Evolutionary conservation across 2,797 vertebrate species (phyloP).

Genomic region (Spinus pinus): DNA sequence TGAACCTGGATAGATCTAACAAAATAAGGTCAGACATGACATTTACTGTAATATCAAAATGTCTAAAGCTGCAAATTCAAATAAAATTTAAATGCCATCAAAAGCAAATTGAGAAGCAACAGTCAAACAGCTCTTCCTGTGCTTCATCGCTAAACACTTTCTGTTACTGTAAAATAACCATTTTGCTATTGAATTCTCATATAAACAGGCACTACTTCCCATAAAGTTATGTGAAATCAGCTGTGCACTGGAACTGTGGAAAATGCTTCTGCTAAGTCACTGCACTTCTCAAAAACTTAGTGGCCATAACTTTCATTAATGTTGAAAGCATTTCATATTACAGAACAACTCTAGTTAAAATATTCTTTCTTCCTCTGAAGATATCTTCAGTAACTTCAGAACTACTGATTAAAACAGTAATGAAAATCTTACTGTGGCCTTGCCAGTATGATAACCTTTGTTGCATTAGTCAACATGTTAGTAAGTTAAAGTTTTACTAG

Average conservation of each 20-base stretch:
- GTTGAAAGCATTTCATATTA: background rate
- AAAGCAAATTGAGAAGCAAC: background rate
- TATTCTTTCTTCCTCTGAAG: background rate
- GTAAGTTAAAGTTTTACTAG: background rate
- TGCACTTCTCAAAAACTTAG: background rate
- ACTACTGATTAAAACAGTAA: background rate
- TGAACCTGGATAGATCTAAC: slow-evolving; percentile 94
- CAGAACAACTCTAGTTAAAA: background rate
- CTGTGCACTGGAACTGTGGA: background rate
- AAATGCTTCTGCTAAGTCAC: background rate
- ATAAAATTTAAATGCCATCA: background rate
- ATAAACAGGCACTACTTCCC: background rate
- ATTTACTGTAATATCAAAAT: background rate
- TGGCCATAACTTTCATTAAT: background rate
- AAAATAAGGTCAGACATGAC: slow-evolving; percentile 41
- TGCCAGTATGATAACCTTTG: background rate
- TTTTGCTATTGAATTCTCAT: background rate
- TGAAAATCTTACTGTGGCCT: background rate
- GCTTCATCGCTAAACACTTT: background rate
- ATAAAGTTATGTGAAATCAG: background rate
- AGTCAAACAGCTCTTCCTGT: background rate
- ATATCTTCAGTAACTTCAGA: background rate
- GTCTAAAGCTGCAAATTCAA: background rate
- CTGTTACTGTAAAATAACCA: background rate
- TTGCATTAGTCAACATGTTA: background rate